Evolutionary conservation across 2,888 invertebrate species (phyloP), one percentile per base, ranked within the genome.

Genomic region (Agrenia bidenticulata): DNA sequence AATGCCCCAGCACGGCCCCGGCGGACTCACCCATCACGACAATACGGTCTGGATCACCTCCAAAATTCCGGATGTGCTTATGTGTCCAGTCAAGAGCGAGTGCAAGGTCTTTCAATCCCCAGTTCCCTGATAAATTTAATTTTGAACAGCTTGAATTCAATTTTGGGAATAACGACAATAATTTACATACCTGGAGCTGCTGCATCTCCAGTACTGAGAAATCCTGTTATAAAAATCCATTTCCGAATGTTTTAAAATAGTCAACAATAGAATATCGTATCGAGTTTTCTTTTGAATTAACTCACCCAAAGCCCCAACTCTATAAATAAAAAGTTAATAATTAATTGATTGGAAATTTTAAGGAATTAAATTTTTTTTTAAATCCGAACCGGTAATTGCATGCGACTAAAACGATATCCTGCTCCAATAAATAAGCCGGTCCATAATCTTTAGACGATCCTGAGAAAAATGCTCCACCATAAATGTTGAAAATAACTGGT

Each of bases 121-220:
- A 65, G 39, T 69, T 69, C 2, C 69, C 69, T 39, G 11, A 32
- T 32, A 11, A 7, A 32, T 7, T 32, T 32, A 32, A 32, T 45
- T 17, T 45, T 45, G n/a, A 17, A 45, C 4, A 9, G 4, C n/a
- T 19, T 45, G 17, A 5, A 9, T 4, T 45, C n/a, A 45, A 17
- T 45, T 17, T 4, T 9, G 15, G 19, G 45, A 45, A 45, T 17
- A 9, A 39, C 39, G 39, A 39, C 15, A n/a, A 45, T 9, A 45
- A 17, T 64, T 64, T 64, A 27, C 66, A 66, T 32, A 32, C 69
- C 69, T 37, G 64, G 26, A 5, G 66, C 69, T 5, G 63, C 58
- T 9, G 42, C 49, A 9, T 66, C 59, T 0, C 66, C 66, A 41
- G 64, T 66, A 7, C 64, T 61, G 49, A 69, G 64, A 51, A 69